Evolutionary conservation across 2,888 invertebrate species (phyloP).

Genomic region (Bruchidius siliquastri): DNA sequence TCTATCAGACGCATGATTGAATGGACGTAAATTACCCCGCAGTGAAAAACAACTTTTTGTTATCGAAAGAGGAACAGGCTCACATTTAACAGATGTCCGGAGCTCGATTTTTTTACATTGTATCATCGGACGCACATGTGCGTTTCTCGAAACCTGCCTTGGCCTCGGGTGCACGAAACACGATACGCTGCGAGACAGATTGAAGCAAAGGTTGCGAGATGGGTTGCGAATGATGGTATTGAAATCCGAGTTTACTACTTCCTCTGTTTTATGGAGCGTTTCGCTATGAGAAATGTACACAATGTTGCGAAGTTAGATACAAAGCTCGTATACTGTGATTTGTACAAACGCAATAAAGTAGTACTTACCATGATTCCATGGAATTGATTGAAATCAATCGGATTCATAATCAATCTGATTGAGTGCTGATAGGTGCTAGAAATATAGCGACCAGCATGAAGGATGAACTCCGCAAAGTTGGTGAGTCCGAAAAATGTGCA

Average conservation of each 20-base stretch:
- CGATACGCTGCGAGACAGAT: constrained; percentile 13
- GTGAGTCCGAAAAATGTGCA: no score
- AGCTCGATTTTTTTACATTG: not conserved
- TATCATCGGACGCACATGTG: not conserved
- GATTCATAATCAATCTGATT: no score
- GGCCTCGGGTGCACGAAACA: constrained; percentile 20
- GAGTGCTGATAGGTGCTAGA: no score
- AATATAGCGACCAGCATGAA: no score
- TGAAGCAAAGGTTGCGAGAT: not conserved
- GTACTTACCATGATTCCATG: no score
- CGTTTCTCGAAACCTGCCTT: constrained; percentile 9
- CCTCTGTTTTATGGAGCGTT: not conserved
- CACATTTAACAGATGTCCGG: constrained; percentile 19
- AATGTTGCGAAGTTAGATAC: not conserved
- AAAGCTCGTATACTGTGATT: not conserved
- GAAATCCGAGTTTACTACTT: not conserved
- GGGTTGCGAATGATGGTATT: not conserved
- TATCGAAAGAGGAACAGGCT: not conserved
- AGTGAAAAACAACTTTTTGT: constrained; percentile 28
- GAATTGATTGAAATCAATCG: no score
- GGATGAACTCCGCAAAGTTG: no score
- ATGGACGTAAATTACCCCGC: constrained; percentile 23
- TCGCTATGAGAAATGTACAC: not conserved
- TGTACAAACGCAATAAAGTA: not conserved
- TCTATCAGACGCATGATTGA: constrained; percentile 34